phyloP scores from a whole-genome alignment of 2,888 invertebrate species.

The Coenonympha arcania region DNA sequence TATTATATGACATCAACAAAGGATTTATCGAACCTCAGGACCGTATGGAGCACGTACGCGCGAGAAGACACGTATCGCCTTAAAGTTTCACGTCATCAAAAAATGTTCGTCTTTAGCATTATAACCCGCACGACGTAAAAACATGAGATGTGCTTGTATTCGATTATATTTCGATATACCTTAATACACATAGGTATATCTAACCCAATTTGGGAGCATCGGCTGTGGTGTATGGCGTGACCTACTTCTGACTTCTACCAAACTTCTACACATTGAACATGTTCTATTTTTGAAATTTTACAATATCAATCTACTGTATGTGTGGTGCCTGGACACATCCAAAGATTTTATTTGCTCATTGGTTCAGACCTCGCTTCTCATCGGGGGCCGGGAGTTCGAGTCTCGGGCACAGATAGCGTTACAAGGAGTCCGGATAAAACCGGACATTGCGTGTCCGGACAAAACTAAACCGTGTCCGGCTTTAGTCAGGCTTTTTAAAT shows the following conservation, averaged over 20 bases:
- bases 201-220: conserved; percentile 16
- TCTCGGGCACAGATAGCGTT: no score
- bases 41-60: conserved; percentile 27
- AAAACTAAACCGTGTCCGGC: no score
- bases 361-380: no score
- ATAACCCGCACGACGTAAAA: neutral
- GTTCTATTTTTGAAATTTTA: conserved; percentile 6
- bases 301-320: no score
- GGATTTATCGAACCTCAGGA: conserved; percentile 22
- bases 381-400: no score
- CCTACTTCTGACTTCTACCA: no score
- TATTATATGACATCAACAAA: conserved; percentile 30
- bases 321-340: no score
- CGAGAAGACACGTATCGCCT: conserved; percentile 24
- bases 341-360: no score
- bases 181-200: conserved; percentile 2
- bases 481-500: no score
- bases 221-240: conserved; percentile 17
- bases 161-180: neutral
- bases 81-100: conserved; percentile 18
- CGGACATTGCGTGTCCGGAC: no score
- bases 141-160: conserved; percentile 1
- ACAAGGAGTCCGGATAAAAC: no score
- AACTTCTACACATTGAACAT: conserved; percentile 6
- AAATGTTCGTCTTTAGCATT: conserved; percentile 11